Percentiles rank a stretch among this genome's conserved stretches.
Conservation (phyloP, 2,888 invertebrate genomes). For the Sussaba pulchella region DNA sequence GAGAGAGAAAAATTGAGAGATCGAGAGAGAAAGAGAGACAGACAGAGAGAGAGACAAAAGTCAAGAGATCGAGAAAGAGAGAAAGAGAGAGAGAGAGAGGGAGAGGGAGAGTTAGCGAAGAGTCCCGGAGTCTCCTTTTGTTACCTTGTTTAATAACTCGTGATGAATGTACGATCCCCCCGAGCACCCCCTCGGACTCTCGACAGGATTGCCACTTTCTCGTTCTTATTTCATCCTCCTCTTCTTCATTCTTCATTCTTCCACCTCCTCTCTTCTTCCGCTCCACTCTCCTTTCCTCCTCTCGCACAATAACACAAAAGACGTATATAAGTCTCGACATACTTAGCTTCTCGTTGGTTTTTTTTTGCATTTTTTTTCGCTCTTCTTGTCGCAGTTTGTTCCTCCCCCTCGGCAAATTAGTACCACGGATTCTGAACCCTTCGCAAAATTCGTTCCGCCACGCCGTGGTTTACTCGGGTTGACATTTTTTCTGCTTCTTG, state of each 20-base stretch:
- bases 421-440: not conserved
- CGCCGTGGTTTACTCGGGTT: conserved; percentile 31
- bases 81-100: conserved; percentile 23
- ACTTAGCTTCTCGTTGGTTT: conserved; percentile 33
- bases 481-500: conserved; percentile 22
- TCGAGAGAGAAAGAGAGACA: conserved; percentile 42
- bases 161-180: conserved; percentile 81
- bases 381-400: conserved; percentile 22
- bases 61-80: conserved; percentile 35
- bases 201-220: conserved; percentile 60
- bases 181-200: conserved; percentile 55
- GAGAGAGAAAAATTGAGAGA: not conserved
- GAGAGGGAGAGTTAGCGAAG: conserved; percentile 21
- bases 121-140: conserved; percentile 79
- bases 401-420: conserved; percentile 28
- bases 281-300: conserved; percentile 24
- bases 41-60: conserved; percentile 3
- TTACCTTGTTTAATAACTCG: conserved; percentile 83
- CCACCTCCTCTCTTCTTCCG: not conserved
- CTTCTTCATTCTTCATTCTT: not conserved
- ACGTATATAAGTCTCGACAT: not conserved
- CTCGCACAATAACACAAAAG: conserved; percentile 6
- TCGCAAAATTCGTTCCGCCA: conserved; percentile 57
- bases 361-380: too few species aligned
- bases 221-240: conserved; percentile 12